These are phyloP conservation scores for Rhinogobius similis DNA, from an alignment of 2,113 vertebrate genomes.

Conservation along the genomic window DNA sequence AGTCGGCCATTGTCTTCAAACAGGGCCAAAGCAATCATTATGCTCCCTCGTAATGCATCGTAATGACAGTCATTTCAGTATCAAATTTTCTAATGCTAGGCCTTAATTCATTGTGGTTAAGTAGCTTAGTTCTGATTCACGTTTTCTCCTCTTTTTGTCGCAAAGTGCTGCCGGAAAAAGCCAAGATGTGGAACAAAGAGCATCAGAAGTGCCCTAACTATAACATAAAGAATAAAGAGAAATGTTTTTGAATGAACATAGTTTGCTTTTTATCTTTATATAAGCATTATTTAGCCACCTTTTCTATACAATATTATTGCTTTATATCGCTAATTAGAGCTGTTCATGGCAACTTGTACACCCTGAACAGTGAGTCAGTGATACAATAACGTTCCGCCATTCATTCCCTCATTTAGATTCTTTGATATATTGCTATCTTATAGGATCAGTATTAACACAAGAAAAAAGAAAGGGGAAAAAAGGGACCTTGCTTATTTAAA, in stretches of 20 bases:
- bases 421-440: too few species aligned
- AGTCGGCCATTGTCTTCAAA: conserved; percentile 68
- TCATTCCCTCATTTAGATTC: background rate
- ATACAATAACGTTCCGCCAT: too few species aligned
- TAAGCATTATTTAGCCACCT: background rate
- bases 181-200: background rate
- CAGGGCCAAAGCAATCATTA: conserved; percentile 67
- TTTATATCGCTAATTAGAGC: background rate
- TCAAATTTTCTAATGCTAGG: conserved; percentile 70
- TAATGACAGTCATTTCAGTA: conserved; percentile 73
- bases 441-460: too few species aligned
- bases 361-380: too few species aligned
- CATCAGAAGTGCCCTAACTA: conserved; percentile 22
- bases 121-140: conserved; percentile 66
- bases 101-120: conserved; percentile 71
- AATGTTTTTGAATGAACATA: background rate
- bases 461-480: too few species aligned
- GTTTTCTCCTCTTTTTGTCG: conserved; percentile 58
- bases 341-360: too few species aligned
- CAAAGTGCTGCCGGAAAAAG: conserved; percentile 49
- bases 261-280: background rate
- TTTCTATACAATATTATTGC: background rate
- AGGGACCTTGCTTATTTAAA: too few species aligned
- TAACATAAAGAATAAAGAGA: background rate
- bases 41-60: conserved; percentile 66